Base-by-base conservation (phyloP, 1,140 invertebrate genomes). In the Atta colombica region DNA sequence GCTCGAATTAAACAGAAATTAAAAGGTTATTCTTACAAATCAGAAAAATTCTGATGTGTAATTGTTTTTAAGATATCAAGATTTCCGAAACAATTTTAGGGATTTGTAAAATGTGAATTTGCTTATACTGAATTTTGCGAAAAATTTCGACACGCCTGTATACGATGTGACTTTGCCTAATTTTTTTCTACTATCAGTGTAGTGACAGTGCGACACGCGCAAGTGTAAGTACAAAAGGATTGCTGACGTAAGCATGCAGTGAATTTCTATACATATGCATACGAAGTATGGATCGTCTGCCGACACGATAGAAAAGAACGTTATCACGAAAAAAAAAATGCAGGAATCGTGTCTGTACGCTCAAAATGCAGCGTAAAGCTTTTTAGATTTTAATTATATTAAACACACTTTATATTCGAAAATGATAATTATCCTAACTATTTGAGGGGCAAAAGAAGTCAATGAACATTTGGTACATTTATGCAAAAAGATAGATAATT, bases 211-310 rank as follows among this genome's bases (percentile, higher is more conserved):
- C 31, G 49, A 69, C 49, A 49, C 61, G 25, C 45, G 25, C 7
- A 68, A 49, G n/a, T 55, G n/a, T 35, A 69, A 80, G 77, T 80
- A 80, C 77, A 80, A 80, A 80, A 69, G 49, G 31, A 35, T 66
- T 55, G 45, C 69, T 35, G 77, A 78, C 45, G 16, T 78, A 35
- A 69, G 31, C 31, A 55, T 49, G 39, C 77, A 69, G 49, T 69
- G 77, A 80, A 21, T 53, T 69, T 80, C 77, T 80, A 28, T 21
- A 68, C 14, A 55, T 45, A 55, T 60, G 77, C 28, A 53, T 53
- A 53, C 53, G 31, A 66, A 3, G 49, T 69, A 80, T 63, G 58
- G 31, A 28, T 77, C 21, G 31, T 45, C 10, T 5, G 53, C 39
- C 18, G 51, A 77, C 21, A 45, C 18, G 75, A 77, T 25, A 65